Evolutionary conservation across 1,140 invertebrate species (phyloP), one percentile per base, ranked within the genome.

Genomic region (Drosophila littoralis): DNA sequence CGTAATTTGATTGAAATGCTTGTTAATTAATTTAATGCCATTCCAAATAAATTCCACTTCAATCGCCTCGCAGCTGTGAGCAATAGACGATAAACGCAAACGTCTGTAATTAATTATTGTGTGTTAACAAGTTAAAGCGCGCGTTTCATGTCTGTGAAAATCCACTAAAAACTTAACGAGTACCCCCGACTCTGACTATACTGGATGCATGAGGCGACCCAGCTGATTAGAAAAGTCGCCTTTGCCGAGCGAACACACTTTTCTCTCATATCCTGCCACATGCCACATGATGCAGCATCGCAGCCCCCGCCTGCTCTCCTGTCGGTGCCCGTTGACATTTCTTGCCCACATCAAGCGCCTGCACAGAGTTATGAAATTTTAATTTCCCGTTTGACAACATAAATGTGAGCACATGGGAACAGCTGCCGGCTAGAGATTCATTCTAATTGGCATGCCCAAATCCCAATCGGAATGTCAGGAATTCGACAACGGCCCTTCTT

Each of bases 1-100:
- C 45, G 45, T 72, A 60, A 66, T 77, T 69, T 79, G 72, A 60
- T 82, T 65, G 65, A 82, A 65, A 32, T 67, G 64, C 55, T 22
- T 60, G 81, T 81, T 81, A 69, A 61, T 81, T 59, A 52, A 72
- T 68, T 72, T 77, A 52, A 81, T 74, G 66, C 13, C 33, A 43
- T 60, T 59, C 59, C n/a, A 74, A 85, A 85, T 77, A 84, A 85
- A 84, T 84, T 68, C 48, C 15, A 40, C 40, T 65, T 79, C 70
- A 85, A 84, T 84, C 72, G 77, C 40, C 51, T 22, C 59, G 46
- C 73, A 85, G 69, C 77, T 75, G 69, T 71, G 65, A 32, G 60
- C 38, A 15, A 42, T 50, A 12, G 2, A 0, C 1, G 28, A 54
- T 71, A 48, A 61, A 50, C 5, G 50, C 8, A 38, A 54, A 22